Evolutionary conservation across 2,797 vertebrate species (phyloP).

Genomic region (Melanotaenia trifasciata): DNA sequence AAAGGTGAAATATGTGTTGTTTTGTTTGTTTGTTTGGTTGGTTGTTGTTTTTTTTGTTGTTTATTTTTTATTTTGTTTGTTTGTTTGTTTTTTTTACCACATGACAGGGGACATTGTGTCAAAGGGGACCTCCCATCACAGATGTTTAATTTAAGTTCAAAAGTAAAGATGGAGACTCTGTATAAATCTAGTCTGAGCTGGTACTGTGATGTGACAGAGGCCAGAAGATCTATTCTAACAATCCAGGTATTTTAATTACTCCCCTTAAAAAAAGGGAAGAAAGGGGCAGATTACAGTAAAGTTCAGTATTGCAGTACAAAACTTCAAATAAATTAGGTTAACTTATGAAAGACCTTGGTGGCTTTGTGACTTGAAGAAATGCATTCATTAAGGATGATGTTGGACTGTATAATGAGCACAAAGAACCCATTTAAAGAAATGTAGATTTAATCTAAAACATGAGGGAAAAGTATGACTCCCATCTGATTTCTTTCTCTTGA

Average conservation of each 20-base stretch:
- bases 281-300: background rate
- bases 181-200: background rate
- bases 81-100: no score
- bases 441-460: background rate
- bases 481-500: background rate
- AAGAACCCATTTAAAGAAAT: background rate
- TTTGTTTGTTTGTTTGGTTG: no score
- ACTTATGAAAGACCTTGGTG: background rate
- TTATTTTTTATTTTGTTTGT: no score
- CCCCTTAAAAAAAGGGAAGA: no score
- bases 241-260: background rate
- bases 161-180: background rate
- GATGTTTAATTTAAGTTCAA: slow-evolving; percentile 59
- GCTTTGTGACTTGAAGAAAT: background rate
- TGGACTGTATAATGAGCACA: background rate
- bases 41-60: no score
- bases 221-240: background rate
- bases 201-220: background rate
- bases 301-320: background rate
- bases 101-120: slow-evolving; percentile 40
- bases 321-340: background rate
- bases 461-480: background rate
- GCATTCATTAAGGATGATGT: background rate
- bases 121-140: slow-evolving; percentile 47
- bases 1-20: no score